Percentiles rank a stretch among this genome's conserved stretches.
Conservation (phyloP, 92 coral and sea anemone species). For the Zoanthus sansibaricus region DNA sequence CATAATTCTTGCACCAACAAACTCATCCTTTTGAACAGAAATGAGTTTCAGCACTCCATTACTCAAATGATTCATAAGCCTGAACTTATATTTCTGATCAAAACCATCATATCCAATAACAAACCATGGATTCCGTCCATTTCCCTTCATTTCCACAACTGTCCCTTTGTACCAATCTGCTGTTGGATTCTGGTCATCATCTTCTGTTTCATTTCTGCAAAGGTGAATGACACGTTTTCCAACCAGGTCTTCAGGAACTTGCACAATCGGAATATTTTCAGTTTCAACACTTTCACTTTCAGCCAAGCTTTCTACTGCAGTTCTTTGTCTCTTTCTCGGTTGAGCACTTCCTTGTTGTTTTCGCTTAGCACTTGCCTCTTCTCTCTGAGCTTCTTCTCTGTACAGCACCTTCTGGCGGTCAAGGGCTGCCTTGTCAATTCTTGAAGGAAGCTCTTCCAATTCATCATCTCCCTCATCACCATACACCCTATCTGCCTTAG, state of each 20-base stretch:
- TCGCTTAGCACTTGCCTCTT: conserved; percentile 21
- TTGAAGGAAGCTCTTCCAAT: conserved; percentile 5
- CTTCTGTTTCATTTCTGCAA: conserved; percentile 32
- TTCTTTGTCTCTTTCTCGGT: conserved; percentile 19
- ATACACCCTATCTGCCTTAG: conserved; percentile 7
- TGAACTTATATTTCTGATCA: conserved; percentile 34
- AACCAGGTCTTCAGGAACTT: conserved; percentile 51
- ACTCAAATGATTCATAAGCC: conserved; percentile 7
- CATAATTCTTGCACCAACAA: conserved; percentile 33
- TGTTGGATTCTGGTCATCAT: conserved; percentile 24
- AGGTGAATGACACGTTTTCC: conserved; percentile 47
- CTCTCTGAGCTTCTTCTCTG: conserved; percentile 39
- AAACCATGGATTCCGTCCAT: conserved; percentile 24
- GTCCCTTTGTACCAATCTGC: conserved; percentile 37
- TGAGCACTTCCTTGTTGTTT: conserved; percentile 11
- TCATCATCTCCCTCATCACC: conserved; percentile 27
- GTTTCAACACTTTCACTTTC: conserved; percentile 37
- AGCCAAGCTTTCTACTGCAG: neutral
- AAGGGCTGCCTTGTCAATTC: conserved; percentile 33
- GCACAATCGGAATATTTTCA: conserved; percentile 35
- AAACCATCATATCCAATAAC: conserved; percentile 27
- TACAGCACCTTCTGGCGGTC: conserved; percentile 28
- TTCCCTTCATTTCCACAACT: conserved; percentile 39
- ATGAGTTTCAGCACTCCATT: conserved; percentile 9
- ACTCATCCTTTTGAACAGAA: conserved; percentile 20